Base-by-base conservation (phyloP, 2,888 invertebrate species). In the Amphipoea oculea region DNA sequence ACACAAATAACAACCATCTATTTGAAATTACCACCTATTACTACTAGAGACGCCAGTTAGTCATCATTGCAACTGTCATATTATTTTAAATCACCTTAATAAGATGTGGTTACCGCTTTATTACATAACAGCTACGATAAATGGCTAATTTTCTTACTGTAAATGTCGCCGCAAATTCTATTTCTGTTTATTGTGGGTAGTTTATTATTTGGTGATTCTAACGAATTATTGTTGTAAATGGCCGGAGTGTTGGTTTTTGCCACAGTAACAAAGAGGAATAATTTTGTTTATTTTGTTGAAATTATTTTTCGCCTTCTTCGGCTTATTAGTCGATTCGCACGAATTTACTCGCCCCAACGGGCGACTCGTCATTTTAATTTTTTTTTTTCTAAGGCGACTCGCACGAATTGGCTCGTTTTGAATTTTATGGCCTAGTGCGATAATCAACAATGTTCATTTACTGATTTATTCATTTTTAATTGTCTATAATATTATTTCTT, bases 41-140 rank as follows among this genome's bases (percentile, higher is more conserved):
- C 73, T 9, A 60, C 74, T 60, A 66, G 54, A 66, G 72, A 74
- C 60, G 23, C 42, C 67, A 71, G 62, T 79, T 65, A 82, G 42
- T 57, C 69, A 79, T 84, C 48, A 76, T 76, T 76, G 68, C 23
- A 68, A 40, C 68, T 66, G 85, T 72, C 79, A 72, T 76, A 86
- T 86, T 86, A 86, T 85, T 85, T 85, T 83, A 85, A 85, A 87
- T 86, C 54, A 71, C 69, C 29, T n/a, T 86, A 82, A 75, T 82
- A 67, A 78, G 76, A 51, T 75, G 80, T 67, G 87, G 87, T 81
- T 84, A 45, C 65, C 60, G 48, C 20, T 74, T 62, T 72, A 79
- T 85, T 76, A 66, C 71, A 51, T 73, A 81, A 82, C 78, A 72
- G 69, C 72, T 73, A 73, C 62, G 73, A 29, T 78, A 76, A 76